Evolutionary conservation across 2,113 vertebrate genomes (phyloP).

Genomic region (Megaleporinus macrocephalus): DNA sequence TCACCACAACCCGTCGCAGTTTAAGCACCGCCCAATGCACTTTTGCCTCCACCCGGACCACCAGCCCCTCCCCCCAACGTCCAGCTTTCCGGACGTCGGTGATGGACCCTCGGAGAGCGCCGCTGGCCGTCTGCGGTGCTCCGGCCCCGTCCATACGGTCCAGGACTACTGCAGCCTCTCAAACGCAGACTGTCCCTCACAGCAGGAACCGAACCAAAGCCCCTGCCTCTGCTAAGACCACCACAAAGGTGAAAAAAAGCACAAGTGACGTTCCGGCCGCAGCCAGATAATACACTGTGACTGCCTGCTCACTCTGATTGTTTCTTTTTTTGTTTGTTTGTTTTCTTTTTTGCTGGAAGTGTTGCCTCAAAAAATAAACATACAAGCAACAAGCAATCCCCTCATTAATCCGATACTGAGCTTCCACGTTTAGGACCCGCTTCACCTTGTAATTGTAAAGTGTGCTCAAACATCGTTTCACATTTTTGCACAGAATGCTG

Average conservation of each 20-base stretch:
- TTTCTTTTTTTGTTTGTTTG: constrained; percentile 47
- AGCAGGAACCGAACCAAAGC: constrained; percentile 80
- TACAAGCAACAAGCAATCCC: constrained; percentile 39
- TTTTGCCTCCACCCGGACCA: constrained; percentile 77
- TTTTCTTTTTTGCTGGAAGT: constrained; percentile 59
- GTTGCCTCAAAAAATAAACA: constrained; percentile 59
- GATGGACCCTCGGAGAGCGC: constrained; percentile 66
- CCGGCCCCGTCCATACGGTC: constrained; percentile 66
- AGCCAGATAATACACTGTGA: constrained; percentile 86
- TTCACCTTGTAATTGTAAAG: constrained; percentile 40
- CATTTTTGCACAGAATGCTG: constrained; percentile 51
- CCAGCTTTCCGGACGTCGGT: constrained; percentile 70
- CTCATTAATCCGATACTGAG: constrained; percentile 12
- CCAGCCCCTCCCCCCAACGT: constrained; percentile 88
- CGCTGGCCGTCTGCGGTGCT: constrained; percentile 71
- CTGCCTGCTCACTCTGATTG: constrained; percentile 57
- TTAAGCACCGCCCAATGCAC: constrained; percentile 82
- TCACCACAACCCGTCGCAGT: constrained; percentile 76
- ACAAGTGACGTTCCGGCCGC: constrained; percentile 77
- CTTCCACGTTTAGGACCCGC: constrained; percentile 47
- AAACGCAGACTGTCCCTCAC: constrained; percentile 67
- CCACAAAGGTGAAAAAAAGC: constrained; percentile 80
- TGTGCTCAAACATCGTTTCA: constrained; percentile 25
- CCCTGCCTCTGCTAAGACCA: constrained; percentile 64
- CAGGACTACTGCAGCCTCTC: constrained; percentile 70